These are phyloP conservation scores for Nyleta sp. DNA, from an alignment of 2,888 invertebrate species.

Conservation along the genomic window DNA sequence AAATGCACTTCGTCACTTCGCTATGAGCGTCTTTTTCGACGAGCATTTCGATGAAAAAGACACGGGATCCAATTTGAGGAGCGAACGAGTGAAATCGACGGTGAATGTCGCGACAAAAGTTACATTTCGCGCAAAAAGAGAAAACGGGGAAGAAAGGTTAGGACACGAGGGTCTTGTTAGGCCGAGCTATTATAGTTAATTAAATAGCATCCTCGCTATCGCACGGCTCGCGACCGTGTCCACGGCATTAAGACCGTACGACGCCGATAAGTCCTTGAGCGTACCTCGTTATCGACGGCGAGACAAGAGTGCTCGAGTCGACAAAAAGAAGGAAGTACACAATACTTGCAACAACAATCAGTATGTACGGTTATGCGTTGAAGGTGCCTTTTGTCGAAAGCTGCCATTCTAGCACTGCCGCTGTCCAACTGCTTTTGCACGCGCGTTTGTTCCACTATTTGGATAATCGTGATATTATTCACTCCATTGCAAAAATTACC, in stretches of 20 bases:
- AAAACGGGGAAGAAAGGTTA: conserved; percentile 35
- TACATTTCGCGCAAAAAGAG: conserved; percentile 41
- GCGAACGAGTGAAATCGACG: conserved; percentile 18
- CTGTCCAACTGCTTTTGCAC: neutral
- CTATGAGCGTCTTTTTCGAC: too few relatives aligned
- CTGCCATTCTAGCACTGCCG: conserved; percentile 23
- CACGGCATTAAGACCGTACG: conserved; percentile 65
- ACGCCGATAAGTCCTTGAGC: conserved; percentile 65
- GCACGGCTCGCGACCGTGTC: conserved; percentile 63
- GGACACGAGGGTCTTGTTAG: conserved; percentile 61
- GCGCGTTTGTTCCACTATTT: neutral
- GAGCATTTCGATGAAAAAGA: too few relatives aligned
- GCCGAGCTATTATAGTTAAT: conserved; percentile 64
- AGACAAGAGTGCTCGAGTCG: conserved; percentile 60
- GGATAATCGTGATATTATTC: too few relatives aligned
- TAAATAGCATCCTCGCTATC: conserved; percentile 65
- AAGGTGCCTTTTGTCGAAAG: conserved; percentile 48
- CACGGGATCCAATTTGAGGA: neutral
- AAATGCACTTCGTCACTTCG: too few relatives aligned
- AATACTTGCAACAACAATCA: conserved; percentile 49
- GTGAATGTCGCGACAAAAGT: conserved; percentile 38
- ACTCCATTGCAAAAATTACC: too few relatives aligned
- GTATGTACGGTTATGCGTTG: conserved; percentile 48
- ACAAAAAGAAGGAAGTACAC: conserved; percentile 59
- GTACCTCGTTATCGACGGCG: conserved; percentile 66